Conservation (phyloP, 2,888 invertebrate species). For the Agrochola lychnidis region DNA sequence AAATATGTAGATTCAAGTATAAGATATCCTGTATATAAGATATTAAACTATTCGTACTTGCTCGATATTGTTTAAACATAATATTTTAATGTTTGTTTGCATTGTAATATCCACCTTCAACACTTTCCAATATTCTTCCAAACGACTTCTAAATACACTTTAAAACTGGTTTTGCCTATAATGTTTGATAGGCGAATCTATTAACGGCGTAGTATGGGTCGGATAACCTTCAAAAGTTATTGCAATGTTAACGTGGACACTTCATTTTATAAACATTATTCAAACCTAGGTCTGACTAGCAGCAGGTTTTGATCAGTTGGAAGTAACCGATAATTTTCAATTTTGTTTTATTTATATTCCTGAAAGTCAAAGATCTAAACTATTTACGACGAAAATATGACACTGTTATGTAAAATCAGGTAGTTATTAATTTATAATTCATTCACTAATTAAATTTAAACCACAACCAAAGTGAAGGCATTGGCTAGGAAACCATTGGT, state of each 20-base stretch:
- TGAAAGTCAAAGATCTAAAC: background rate
- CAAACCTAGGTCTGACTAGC: slow-evolving; percentile 9
- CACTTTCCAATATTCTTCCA: slow-evolving; percentile 30
- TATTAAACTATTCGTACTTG: background rate
- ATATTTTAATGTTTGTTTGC: background rate
- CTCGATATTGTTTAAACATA: background rate
- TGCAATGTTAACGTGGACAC: slow-evolving; percentile 41
- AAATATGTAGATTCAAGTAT: background rate
- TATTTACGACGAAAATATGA: background rate
- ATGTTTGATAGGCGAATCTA: slow-evolving; percentile 5
- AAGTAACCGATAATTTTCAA: slow-evolving; percentile 1
- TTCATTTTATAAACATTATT: slow-evolving; percentile 49
- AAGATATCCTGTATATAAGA: background rate
- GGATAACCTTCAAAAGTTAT: slow-evolving; percentile 55
- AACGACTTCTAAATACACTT: slow-evolving; percentile 9
- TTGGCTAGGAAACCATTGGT: too few relatives aligned
- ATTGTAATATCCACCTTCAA: slow-evolving; percentile 9
- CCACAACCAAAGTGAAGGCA: background rate
- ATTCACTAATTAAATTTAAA: background rate
- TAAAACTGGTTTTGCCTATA: slow-evolving; percentile 36
- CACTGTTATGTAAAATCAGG: background rate
- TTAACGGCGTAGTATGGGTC: slow-evolving; percentile 30
- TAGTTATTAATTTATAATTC: background rate
- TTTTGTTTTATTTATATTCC: slow-evolving; percentile 5
- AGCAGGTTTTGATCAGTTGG: background rate